These are phyloP conservation scores for Myrmophylax atrothorax DNA, from an alignment of 2,113 vertebrate species.

Conservation along the genomic window DNA sequence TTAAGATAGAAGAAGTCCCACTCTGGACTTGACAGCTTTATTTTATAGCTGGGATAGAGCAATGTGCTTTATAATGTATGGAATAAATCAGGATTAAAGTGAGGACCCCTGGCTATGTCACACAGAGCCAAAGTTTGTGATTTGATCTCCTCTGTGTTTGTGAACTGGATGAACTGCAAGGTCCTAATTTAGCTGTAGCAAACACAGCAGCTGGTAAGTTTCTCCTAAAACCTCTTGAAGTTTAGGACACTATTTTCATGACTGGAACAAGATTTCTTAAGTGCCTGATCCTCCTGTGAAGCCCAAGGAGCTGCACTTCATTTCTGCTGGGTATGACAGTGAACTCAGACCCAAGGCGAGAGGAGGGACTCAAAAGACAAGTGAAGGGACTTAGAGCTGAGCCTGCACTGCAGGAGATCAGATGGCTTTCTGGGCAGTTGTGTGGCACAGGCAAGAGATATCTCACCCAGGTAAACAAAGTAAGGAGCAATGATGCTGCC, in stretches of 20 bases:
- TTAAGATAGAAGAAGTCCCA: not conserved
- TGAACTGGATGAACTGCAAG: not conserved
- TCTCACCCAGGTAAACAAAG: slow-evolving; percentile 88
- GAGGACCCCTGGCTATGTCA: not conserved
- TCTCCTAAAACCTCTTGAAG: not conserved
- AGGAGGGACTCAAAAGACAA: not conserved
- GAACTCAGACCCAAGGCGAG: not conserved
- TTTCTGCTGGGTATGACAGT: accelerated
- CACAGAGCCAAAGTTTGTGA: not conserved
- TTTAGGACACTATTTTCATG: not conserved
- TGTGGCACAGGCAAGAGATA: not conserved
- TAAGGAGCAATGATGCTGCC: slow-evolving; percentile 88
- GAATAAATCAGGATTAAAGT: not conserved
- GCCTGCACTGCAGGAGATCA: not conserved
- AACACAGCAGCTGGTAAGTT: not conserved
- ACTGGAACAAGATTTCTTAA: not conserved
- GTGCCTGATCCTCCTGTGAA: not conserved
- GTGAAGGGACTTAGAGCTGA: not conserved
- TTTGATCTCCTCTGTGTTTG: slow-evolving; percentile 8
- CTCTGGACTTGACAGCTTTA: not conserved
- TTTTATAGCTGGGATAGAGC: not conserved
- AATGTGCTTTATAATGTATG: not conserved
- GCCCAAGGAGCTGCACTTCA: not conserved
- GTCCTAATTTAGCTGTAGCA: slow-evolving; percentile 32
- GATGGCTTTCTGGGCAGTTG: not conserved